Evolutionary conservation across 1,140 invertebrate species (phyloP).

Genomic region (Drosophila nasuta): DNA sequence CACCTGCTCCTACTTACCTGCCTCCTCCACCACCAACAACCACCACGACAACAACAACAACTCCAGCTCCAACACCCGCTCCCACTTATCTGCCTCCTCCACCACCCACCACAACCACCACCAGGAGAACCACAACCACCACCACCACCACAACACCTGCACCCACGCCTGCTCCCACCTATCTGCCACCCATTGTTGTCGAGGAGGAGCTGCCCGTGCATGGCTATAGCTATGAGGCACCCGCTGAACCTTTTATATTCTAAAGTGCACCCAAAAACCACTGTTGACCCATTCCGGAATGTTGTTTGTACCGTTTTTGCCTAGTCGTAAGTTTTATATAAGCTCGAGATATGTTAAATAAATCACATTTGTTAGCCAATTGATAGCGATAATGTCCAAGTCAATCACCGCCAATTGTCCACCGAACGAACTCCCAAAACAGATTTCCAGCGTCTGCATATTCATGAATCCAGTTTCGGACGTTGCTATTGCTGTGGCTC

Average conservation of each 20-base stretch:
- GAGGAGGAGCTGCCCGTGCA: conserved; percentile 49
- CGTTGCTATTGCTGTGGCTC: conserved; percentile 30
- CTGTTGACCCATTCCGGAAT: conserved; percentile 47
- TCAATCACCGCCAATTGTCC: conserved; percentile 77
- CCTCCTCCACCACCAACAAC: conserved; percentile 39
- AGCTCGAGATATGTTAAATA: conserved; percentile 63
- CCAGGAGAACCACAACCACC: conserved; percentile 31
- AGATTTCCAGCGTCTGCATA: conserved; percentile 52
- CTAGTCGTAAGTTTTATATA: conserved; percentile 59
- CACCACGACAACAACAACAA: conserved; percentile 37
- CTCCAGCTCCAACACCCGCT: conserved; percentile 43
- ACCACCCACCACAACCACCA: conserved; percentile 43
- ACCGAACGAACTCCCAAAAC: conserved; percentile 12
- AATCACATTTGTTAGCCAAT: conserved; percentile 55
- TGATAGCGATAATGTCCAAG: conserved; percentile 33
- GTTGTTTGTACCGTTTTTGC: conserved; percentile 51
- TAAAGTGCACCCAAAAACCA: conserved; percentile 27
- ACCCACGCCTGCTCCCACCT: conserved; percentile 53
- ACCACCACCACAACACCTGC: conserved; percentile 42
- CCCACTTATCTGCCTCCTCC: conserved; percentile 54
- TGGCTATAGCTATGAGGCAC: conserved; percentile 77
- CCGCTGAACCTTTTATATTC: conserved; percentile 60
- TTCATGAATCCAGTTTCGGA: conserved; percentile 51
- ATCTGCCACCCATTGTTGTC: conserved; percentile 56
- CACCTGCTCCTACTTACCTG: conserved; percentile 46